Percentiles rank a stretch among this genome's conserved stretches.
Evolutionary conservation across 2,797 vertebrate genomes (phyloP).

Genomic region (Sebastiscus tertius): DNA sequence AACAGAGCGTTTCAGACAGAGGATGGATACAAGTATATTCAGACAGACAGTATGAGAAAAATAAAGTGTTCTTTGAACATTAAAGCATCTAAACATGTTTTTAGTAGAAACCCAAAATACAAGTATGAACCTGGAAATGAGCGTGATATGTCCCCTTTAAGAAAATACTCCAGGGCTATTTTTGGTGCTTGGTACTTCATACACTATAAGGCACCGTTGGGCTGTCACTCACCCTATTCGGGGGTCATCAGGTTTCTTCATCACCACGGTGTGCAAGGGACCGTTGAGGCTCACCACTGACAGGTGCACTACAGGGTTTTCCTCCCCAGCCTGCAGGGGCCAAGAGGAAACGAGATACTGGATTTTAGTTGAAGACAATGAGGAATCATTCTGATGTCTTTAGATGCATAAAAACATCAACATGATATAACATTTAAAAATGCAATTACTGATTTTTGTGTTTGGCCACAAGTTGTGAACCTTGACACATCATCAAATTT

Average conservation of each 20-base stretch:
- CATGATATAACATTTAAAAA: not conserved
- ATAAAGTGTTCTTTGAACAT: no score
- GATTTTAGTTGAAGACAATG: constrained; percentile 12
- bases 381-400: not conserved
- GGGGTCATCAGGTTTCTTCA: constrained; percentile 94
- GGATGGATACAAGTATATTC: no score
- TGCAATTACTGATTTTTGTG: not conserved
- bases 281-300: constrained; percentile 95
- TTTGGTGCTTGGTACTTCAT: not conserved
- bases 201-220: not conserved
- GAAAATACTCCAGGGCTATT: not conserved
- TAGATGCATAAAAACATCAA: not conserved
- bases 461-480: not conserved
- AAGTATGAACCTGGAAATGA: no score
- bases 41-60: no score
- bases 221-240: constrained; percentile 89
- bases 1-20: no score
- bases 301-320: constrained; percentile 92
- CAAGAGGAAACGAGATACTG: constrained; percentile 31
- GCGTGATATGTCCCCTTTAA: not conserved
- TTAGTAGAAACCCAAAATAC: no score
- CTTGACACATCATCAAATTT: not conserved
- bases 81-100: no score
- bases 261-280: constrained; percentile 92
- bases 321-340: constrained; percentile 88